Base-by-base conservation (phyloP, 2,888 invertebrate species). In the Frankliniella fusca region DNA sequence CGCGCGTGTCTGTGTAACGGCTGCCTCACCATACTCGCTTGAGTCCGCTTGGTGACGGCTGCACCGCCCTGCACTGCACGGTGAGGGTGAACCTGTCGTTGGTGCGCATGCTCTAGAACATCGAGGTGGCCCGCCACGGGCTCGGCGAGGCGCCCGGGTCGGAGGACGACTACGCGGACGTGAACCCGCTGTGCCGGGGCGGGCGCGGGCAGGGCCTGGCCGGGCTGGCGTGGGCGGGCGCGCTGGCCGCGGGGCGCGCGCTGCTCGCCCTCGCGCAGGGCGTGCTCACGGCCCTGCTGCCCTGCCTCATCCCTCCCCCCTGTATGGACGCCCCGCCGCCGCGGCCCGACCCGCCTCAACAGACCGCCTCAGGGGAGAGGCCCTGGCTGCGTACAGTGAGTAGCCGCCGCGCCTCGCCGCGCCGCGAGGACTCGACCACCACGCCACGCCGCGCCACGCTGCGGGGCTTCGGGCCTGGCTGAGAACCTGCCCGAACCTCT, bases 71-170 rank as follows among this genome's bases (percentile, higher is more conserved):
- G 61, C 54, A 54, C 54, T 54, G 54, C 54, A 54, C 54, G 54
- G 15, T 15, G 15, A 18, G 5, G 54, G 15, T 61, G 61, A 12
- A 20, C 20, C 15, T 61, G 61, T n/a, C 15, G 0, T n/a, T 54
- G 50, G 15, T 61, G 61, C 61, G 18, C 20, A 18, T 61, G 61
- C 61, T 61, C 23, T 49, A 80, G 54, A 82, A 80, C 54, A 38
- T 50, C 54, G 50, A 80, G 79, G 54, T 54, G 50, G 49, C 79
- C 54, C 80, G 50, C 28, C 82, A 49, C 54, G 80, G 80, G 23
- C 28, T 80, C 48, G 48, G 81, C 23, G 80, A 81, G 48, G 48
- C 38, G 20, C 70, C 79, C 20, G 38, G 61, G 23, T 81, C 27
- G 12, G 50, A 50, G 48, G 81, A 76, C 11, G 70, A 76, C 12